phyloP scores from a whole-genome alignment of 2,797 vertebrate genomes.

The Furcifer pardalis region DNA sequence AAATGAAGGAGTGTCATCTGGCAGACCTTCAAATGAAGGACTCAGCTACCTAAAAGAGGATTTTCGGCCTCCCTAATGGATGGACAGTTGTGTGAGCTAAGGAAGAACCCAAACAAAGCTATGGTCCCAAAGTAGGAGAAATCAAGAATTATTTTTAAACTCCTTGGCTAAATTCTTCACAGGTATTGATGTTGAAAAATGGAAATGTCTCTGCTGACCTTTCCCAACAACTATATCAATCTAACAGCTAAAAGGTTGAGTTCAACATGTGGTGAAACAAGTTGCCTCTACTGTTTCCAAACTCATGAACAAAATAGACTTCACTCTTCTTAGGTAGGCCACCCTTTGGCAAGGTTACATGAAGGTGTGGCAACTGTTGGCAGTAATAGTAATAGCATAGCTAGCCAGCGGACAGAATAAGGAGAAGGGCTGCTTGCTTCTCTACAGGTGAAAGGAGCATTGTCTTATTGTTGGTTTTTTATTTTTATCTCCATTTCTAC shows the following conservation, averaged over 20 bases:
- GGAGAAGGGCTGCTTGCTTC: too few species aligned
- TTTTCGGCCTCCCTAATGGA: too few species aligned
- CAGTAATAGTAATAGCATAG: background rate
- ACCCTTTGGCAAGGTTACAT: background rate
- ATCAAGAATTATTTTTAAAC: too few species aligned
- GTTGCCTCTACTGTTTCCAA: background rate
- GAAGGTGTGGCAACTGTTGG: background rate
- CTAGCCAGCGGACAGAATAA: too few species aligned
- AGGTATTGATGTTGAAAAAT: background rate
- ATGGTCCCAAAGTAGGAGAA: background rate
- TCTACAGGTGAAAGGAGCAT: too few species aligned
- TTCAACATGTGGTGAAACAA: background rate
- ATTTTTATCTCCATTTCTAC: too few species aligned
- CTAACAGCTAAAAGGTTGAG: background rate
- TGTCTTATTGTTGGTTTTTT: too few species aligned
- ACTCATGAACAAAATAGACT: background rate
- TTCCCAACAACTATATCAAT: background rate
- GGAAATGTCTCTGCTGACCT: background rate
- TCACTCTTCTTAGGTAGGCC: background rate
- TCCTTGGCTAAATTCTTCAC: too few species aligned
- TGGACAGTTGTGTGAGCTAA: too few species aligned
- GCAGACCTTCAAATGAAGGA: too few species aligned
- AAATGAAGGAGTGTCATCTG: too few species aligned
- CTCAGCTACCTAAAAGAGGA: too few species aligned
- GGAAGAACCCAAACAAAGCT: background rate